Percentiles rank a stretch among this genome's conserved stretches.
These are phyloP conservation scores for Peromyscus attwateri DNA, from an alignment of 2,797 vertebrate species.

Conservation along the genomic window DNA sequence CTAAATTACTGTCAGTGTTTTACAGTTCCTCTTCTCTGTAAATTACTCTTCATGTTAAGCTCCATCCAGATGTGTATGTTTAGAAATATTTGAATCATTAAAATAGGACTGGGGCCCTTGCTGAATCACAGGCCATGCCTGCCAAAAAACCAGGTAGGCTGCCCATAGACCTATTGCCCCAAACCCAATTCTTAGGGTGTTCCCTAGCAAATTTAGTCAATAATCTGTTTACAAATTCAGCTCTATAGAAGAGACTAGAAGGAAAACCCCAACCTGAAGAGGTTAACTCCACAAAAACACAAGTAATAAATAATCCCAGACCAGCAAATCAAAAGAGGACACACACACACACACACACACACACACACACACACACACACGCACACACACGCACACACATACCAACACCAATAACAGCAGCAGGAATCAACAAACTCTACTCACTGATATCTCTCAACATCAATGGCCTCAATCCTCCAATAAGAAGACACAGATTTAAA, in stretches of 20 bases:
- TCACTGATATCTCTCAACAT: background rate
- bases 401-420: background rate
- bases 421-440: background rate
- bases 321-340: background rate
- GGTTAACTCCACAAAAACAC: background rate
- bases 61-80: slow-evolving; percentile 67
- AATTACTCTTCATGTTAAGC: slow-evolving; percentile 70
- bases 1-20: background rate
- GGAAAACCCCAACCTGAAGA: background rate
- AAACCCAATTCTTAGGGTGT: background rate
- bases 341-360: background rate
- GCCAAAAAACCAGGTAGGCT: background rate
- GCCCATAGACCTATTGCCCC: background rate
- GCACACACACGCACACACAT: too few relatives aligned
- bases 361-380: background rate
- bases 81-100: slow-evolving; percentile 75
- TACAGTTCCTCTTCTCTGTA: slow-evolving; percentile 67
- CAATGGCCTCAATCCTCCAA: background rate
- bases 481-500: background rate
- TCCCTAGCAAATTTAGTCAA: background rate
- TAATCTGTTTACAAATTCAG: background rate
- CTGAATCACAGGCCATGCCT: background rate
- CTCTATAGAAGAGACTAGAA: background rate
- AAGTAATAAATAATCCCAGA: background rate
- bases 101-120: background rate